Base-by-base conservation (phyloP, 2,888 invertebrate species). In the Siphlonurus alternatus region DNA sequence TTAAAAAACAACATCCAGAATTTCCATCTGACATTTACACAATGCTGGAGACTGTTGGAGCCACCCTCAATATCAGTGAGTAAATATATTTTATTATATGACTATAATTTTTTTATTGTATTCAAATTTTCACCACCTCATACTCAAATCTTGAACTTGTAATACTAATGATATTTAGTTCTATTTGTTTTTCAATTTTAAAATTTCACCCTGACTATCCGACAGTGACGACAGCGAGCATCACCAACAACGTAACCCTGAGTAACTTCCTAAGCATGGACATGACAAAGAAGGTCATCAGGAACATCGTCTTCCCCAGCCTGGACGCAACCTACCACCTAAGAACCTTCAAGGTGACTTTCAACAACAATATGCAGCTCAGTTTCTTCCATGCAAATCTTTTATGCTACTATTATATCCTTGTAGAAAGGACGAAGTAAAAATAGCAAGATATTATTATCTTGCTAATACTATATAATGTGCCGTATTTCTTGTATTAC, bases 1-100 rank as follows among this genome's bases (percentile, higher is more conserved):
- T 86, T 64, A 88, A 88, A 72, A 80, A 87, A 70, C 71, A 76
- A 10, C 79, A 86, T 68, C 78, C 75, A 1, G 85, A 85, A 64
- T 89, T 88, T 72, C 83, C 84, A 7, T 88, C 88, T 0, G 88
- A 89, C 70, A 71, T 88, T 10, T 87, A 82, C 69, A 73, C 85
- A 2, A 75, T 86, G 5, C 70, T 87, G 51, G 74, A 74, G 68
- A 69, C 72, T 2, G 70, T 71, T n/a, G 73, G 72, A 53, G 73
- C 73, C 0, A 68, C 65, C n/a, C 18, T 74, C 15, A 69, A 64
- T 53, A 69, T 74, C 61, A 71, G 73, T 73, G 65, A 64, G 66
- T 51, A 51, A 15, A 15, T 51, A 15, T 15, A 15, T 51, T 51
- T 51, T 15, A 51, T 15, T 51, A 51, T 51, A 15, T 51, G n/a